Evolutionary conservation across 2,797 vertebrate genomes (phyloP), one percentile per base, ranked within the genome.

Genomic region (Ctenochaetus hawaiiensis): DNA sequence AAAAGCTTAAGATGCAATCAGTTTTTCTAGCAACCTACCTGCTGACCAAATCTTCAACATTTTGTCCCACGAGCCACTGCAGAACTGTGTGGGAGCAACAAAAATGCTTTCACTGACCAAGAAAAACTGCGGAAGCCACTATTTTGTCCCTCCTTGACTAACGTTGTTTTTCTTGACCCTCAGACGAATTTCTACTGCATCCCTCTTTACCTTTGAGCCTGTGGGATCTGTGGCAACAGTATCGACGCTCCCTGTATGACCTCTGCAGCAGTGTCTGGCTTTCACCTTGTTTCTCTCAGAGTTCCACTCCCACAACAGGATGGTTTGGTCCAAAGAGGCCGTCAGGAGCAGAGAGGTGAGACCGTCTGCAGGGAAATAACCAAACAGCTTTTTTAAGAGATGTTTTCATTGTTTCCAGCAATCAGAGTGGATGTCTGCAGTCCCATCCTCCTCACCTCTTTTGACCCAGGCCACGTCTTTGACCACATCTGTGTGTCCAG

Each of bases 31-130:
- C 0, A 39, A 59, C 87, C 75, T 93, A 99, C 98, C 97, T 95
- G 98, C 95, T 82, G 98, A 99, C 98, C 98, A 99, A 65, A 99
- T 96, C 94, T 99, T 99, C 71, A 99, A 91, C 98, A 99, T 99
- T 91, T 97, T 99, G 93, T 99, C 98, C 98, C 98, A 99, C 49
- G 98, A 99, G 69, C 97, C 98, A 83, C 97, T 99, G 96, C 98
- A 99, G 92, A 99, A 99, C 98, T 99, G 80, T 74, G 72, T 1
- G 52, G 63, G 85, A 18, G 77, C 9, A 77, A 75, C 26, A 81
- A 34, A 76, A 62, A 74, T n/a, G 16, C 34, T 52, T 61, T 26
- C 4, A 26, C 26, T 26, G 26, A 26, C 26, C 2, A 26, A 26
- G 26, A 26, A 26, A 26, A 26, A 26, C 26, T 26, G 26, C 4